These are phyloP conservation scores for Capitulum mitella DNA, from an alignment of 2,888 invertebrate genomes.

Conservation along the genomic window DNA sequence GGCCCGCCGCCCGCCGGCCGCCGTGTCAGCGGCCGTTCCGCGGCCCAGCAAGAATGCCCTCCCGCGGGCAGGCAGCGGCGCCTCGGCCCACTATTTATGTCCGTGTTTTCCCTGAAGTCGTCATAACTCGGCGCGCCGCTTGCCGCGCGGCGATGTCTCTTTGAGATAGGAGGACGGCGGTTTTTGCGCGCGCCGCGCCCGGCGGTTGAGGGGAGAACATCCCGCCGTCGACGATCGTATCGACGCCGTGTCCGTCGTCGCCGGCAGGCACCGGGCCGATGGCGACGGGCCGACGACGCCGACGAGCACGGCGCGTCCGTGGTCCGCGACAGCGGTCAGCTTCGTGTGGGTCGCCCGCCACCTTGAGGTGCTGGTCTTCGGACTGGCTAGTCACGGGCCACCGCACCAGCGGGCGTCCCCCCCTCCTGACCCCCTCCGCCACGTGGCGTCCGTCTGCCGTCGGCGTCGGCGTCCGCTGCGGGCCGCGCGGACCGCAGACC, in stretches of 20 bases:
- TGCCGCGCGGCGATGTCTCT: neutral
- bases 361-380: too few species aligned
- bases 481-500: too few species aligned
- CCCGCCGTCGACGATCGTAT: neutral
- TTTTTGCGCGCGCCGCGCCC: neutral
- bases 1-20: neutral
- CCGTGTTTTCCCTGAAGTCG: conserved; percentile 16
- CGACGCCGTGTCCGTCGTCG: too few species aligned
- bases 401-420: too few species aligned
- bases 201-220: neutral
- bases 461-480: too few species aligned
- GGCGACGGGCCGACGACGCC: neutral
- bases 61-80: neutral
- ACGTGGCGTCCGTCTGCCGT: too few species aligned
- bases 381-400: too few species aligned
- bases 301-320: too few species aligned
- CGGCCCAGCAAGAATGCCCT: neutral
- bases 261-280: too few species aligned
- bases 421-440: too few species aligned
- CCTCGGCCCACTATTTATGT: neutral
- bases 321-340: too few species aligned
- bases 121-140: conserved; percentile 5
- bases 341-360: too few species aligned
- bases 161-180: conserved; percentile 5
- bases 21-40: neutral